These are phyloP conservation scores for Muntiacus reevesi DNA, from an alignment of 2,113 vertebrate species.

Conservation along the genomic window DNA sequence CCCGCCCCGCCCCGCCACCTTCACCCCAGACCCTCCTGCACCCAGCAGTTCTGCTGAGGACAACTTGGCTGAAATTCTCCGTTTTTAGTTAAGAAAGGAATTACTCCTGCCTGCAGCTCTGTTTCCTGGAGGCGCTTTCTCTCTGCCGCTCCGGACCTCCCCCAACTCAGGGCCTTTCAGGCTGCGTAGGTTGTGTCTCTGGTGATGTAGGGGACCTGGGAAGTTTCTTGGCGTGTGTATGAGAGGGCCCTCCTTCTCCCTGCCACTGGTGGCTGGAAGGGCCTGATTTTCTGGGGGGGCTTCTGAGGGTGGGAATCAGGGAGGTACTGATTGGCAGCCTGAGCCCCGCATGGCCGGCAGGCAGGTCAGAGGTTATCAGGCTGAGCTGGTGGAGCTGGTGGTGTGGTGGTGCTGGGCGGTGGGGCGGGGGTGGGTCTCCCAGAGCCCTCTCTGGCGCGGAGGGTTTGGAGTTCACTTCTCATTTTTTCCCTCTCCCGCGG, in stretches of 20 bases:
- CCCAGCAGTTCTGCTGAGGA: not conserved
- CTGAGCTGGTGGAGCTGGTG: not conserved
- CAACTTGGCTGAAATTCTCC: not conserved
- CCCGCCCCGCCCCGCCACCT: too few species aligned
- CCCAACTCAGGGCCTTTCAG: not conserved
- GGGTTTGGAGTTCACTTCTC: not conserved
- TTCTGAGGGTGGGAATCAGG: not conserved
- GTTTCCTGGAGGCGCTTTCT: too few species aligned
- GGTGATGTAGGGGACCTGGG: not conserved
- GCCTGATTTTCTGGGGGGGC: not conserved
- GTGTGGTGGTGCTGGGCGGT: not conserved
- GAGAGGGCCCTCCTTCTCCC: not conserved
- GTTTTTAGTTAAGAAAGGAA: not conserved
- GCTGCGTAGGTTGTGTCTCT: not conserved
- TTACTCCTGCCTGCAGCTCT: not conserved
- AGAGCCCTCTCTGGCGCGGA: not conserved
- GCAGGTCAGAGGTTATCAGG: not conserved
- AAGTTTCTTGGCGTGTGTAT: not conserved
- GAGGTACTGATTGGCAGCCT: not conserved
- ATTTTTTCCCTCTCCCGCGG: not conserved
- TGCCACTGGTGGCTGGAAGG: not conserved
- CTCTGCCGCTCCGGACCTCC: not conserved
- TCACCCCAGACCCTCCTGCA: not conserved
- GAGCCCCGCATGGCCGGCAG: not conserved
- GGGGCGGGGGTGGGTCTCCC: not conserved